Base-by-base conservation (phyloP, 2,797 vertebrate species). In the Anisognathus igniventris region DNA sequence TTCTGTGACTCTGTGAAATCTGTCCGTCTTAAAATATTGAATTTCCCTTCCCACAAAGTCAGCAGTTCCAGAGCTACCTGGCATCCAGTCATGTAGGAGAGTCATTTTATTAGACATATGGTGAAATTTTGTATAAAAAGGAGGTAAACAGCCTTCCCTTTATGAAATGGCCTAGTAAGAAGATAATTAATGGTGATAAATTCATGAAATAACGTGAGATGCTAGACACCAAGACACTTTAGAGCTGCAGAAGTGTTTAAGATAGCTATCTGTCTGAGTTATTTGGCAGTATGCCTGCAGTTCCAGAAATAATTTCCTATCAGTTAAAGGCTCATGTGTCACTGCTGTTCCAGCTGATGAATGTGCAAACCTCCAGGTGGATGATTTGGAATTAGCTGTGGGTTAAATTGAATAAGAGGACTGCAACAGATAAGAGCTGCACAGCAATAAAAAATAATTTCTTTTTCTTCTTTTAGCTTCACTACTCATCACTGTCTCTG, bases 221-320 rank as follows among this genome's bases (percentile, higher is more conserved):
- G 25, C 44, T 93, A 74, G 57, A 53, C 78, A 82, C 37, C 22
- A 40, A 92, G 56, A 82, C 31, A 57, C 39, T 47, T 74, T 57
- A 68, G 33, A 61, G 18, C 51, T 92, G 66, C 77, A 87, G 27
- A 86, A 84, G 20, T 39, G 20, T 79, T 81, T 45, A 64, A 86
- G 86, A 92, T 14, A 88, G 71, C 40, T 84, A 72, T 82, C 58
- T 87, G 33, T 84, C 78, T 18, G 7, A 95, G 57, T 84, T 86
- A 86, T 28, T 56, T 74, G 67, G 51, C 67, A 86, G 28, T 40
- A 76, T 76, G 71, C 22, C 39, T 82, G 45, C 80, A 70, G 48
- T 90, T 93, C 76, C 67, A 90, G 68, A 96, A 95, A 76, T 89
- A 76, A 87, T 62, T 88, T 90, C 58, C 51, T 91, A 40, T 73